Percentiles rank a stretch among this genome's conserved stretches.
Evolutionary conservation across 2,888 invertebrate genomes (phyloP).

Genomic region (Encarsia formosa): DNA sequence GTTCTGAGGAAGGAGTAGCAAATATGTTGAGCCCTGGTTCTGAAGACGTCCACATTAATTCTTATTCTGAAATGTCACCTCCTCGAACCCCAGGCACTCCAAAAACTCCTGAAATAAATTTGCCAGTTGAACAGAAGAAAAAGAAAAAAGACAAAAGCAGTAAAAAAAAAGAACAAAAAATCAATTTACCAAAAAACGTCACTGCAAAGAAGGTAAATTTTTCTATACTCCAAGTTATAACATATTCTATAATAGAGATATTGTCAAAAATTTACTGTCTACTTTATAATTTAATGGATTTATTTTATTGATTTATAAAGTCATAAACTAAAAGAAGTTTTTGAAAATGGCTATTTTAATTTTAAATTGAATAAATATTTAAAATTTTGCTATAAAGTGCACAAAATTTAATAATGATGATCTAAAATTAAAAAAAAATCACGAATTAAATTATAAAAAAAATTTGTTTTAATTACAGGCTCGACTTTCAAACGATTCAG

Average conservation of each 20-base stretch:
- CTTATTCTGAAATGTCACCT: conserved; percentile 56
- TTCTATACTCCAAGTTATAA: background rate
- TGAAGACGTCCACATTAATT: too few species aligned
- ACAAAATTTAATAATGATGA: too few species aligned
- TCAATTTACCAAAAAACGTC: conserved; percentile 42
- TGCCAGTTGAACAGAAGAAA: conserved; percentile 50
- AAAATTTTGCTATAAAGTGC: too few species aligned
- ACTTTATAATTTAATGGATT: too few species aligned
- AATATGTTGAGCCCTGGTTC: conserved; percentile 46
- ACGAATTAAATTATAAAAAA: too few species aligned
- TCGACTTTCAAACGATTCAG: conserved; percentile 35
- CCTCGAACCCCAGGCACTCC: conserved; percentile 57
- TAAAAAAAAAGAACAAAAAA: conserved; percentile 53
- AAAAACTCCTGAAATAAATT: conserved; percentile 58
- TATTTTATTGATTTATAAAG: too few species aligned
- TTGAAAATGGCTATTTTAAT: too few species aligned
- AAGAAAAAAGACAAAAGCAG: conserved; percentile 60
- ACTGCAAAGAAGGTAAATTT: conserved; percentile 43
- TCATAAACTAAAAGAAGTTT: too few species aligned
- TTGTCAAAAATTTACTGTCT: too few species aligned
- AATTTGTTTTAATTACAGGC: conserved; percentile 29
- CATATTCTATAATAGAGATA: too few species aligned
- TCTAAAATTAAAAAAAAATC: too few species aligned
- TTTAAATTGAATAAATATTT: too few species aligned
- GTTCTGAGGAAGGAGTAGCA: conserved; percentile 27